Conservation (phyloP, 92 coral and sea anemone species). For the Siderastrea radians region DNA sequence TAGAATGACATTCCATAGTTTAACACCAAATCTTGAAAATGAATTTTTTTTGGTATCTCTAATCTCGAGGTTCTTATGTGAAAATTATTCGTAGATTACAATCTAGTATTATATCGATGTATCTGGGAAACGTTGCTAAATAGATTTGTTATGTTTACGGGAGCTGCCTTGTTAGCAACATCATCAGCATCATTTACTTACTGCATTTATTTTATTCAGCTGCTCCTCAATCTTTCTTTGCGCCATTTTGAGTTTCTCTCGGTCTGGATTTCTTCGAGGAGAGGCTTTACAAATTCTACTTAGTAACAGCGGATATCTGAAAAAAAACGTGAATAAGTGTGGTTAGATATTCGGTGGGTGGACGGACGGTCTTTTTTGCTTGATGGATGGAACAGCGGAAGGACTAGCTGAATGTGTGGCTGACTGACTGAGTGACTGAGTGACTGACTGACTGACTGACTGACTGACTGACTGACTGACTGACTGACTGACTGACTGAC, state of each 20-base stretch:
- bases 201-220: slow-evolving; percentile 93
- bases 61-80: too few species aligned
- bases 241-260: slow-evolving; percentile 95
- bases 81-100: too few species aligned
- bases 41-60: too few species aligned
- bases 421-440: background rate
- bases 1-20: too few species aligned
- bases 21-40: too few species aligned
- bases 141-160: too few species aligned
- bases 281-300: slow-evolving; percentile 95
- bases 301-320: slow-evolving; percentile 92
- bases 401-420: too few species aligned
- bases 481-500: background rate
- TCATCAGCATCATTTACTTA: slow-evolving; percentile 24
- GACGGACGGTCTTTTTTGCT: background rate
- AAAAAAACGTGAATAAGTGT: background rate
- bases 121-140: too few species aligned
- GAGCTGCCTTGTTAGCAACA: too few species aligned
- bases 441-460: background rate
- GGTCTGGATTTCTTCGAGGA: slow-evolving; percentile 90
- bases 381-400: background rate
- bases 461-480: background rate
- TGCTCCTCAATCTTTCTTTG: slow-evolving; percentile 97
- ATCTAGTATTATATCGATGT: too few species aligned
- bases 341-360: background rate